Conservation (phyloP, 2,888 invertebrate species). For the Sialis fuliginosa region DNA sequence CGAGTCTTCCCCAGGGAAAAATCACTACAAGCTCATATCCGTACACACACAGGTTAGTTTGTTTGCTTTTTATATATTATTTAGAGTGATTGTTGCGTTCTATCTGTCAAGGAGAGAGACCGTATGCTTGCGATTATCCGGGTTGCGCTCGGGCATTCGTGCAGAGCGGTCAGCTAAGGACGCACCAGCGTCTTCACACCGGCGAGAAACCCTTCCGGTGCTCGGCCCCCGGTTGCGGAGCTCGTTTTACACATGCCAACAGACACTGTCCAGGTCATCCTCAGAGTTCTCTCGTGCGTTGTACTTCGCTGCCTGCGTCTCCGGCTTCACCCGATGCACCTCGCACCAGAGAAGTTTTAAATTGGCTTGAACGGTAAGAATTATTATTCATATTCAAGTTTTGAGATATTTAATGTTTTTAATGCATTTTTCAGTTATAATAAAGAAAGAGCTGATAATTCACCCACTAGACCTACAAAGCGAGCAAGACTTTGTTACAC, state of each 20-base stretch:
- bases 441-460: no score
- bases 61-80: not conserved
- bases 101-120: slow-evolving; percentile 41
- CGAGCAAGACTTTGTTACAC: no score
- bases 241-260: slow-evolving; percentile 59
- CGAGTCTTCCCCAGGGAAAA: slow-evolving; percentile 61
- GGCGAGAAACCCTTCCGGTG: slow-evolving; percentile 62
- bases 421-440: no score
- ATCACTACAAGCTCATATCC: slow-evolving; percentile 48
- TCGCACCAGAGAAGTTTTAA: slow-evolving; percentile 19
- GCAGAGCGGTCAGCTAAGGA: slow-evolving; percentile 60
- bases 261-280: slow-evolving; percentile 58
- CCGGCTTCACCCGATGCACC: slow-evolving; percentile 1
- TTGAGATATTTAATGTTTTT: no score
- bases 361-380: slow-evolving; percentile 31
- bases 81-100: not conserved
- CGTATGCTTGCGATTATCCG: slow-evolving; percentile 55
- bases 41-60: slow-evolving; percentile 40
- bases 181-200: slow-evolving; percentile 58
- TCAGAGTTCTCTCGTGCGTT: slow-evolving; percentile 32
- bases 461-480: no score
- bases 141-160: slow-evolving; percentile 53
- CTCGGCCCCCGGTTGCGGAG: slow-evolving; percentile 39
- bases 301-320: slow-evolving; percentile 15
- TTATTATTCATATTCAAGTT: no score